These are phyloP conservation scores for Pectinophora gossypiella DNA, from an alignment of 1,140 invertebrate species.

Conservation along the genomic window DNA sequence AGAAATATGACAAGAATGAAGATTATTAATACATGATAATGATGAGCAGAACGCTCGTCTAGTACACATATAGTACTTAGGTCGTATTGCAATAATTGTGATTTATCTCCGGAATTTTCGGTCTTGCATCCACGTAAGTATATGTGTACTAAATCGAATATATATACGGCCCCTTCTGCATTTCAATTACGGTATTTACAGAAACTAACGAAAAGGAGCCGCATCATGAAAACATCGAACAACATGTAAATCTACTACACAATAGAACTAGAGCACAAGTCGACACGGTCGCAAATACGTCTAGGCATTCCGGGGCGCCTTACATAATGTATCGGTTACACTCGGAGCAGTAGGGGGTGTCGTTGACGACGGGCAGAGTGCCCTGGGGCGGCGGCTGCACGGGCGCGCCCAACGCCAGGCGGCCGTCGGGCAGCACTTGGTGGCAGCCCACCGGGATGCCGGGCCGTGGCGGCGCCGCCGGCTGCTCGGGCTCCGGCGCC, in stretches of 20 bases:
- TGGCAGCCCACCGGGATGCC: constrained; percentile 69
- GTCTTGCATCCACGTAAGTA: too few relatives aligned
- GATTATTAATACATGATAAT: too few relatives aligned
- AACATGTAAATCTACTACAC: constrained; percentile 27
- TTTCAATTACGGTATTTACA: constrained; percentile 13
- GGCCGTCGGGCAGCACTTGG: constrained; percentile 54
- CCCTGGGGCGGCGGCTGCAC: constrained; percentile 37
- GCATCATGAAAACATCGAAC: constrained; percentile 66
- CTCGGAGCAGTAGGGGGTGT: constrained; percentile 81
- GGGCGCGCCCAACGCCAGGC: constrained; percentile 51
- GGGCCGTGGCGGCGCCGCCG: constrained; percentile 60
- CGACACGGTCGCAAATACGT: constrained; percentile 72
- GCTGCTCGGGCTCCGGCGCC: constrained; percentile 34
- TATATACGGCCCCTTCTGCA: too few relatives aligned
- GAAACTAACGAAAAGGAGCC: constrained; percentile 64
- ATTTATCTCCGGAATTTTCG: too few relatives aligned
- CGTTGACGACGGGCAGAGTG: constrained; percentile 57
- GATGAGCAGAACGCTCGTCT: too few relatives aligned
- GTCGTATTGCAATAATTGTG: too few relatives aligned
- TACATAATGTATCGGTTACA: constrained; percentile 87
- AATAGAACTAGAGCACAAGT: constrained; percentile 51
- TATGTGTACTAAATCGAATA: too few relatives aligned
- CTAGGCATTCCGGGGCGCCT: constrained; percentile 71
- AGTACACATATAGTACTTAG: too few relatives aligned
- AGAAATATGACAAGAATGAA: too few relatives aligned